Conservation (phyloP, 2,113 vertebrate species). For the Hippocampus comes region DNA sequence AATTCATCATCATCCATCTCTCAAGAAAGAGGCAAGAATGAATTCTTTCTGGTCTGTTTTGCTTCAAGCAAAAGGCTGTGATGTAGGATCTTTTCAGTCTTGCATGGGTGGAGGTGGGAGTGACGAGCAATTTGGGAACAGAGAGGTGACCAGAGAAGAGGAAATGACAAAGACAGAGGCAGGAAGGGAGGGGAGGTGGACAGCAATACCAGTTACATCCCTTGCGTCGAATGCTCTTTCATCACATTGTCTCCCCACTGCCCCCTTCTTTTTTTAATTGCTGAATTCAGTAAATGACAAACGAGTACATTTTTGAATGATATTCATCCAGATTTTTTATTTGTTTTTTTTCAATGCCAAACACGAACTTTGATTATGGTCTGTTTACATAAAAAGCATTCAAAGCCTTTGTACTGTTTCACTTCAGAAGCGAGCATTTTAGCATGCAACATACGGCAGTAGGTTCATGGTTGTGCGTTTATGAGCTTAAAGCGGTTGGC, state of each 20-base stretch:
- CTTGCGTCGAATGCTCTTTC: conserved; percentile 32
- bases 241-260: not conserved
- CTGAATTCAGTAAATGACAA: conserved; percentile 16
- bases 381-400: not conserved
- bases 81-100: not conserved
- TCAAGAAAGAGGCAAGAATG: not conserved
- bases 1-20: not conserved
- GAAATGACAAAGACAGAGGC: conserved; percentile 40
- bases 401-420: too few species aligned
- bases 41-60: not conserved
- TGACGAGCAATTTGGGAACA: conserved; percentile 17
- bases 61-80: not conserved
- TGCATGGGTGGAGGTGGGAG: not conserved
- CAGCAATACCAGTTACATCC: conserved; percentile 9
- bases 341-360: not conserved
- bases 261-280: conserved; percentile 6
- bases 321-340: not conserved
- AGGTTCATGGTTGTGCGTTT: too few species aligned
- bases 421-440: too few species aligned
- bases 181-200: conserved; percentile 35
- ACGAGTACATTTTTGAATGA: not conserved
- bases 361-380: not conserved
- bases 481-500: too few species aligned
- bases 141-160: conserved; percentile 41
- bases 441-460: too few species aligned